These are phyloP conservation scores for Tanytarsus gracilentus DNA, from an alignment of 2,888 invertebrate genomes.

Conservation along the genomic window DNA sequence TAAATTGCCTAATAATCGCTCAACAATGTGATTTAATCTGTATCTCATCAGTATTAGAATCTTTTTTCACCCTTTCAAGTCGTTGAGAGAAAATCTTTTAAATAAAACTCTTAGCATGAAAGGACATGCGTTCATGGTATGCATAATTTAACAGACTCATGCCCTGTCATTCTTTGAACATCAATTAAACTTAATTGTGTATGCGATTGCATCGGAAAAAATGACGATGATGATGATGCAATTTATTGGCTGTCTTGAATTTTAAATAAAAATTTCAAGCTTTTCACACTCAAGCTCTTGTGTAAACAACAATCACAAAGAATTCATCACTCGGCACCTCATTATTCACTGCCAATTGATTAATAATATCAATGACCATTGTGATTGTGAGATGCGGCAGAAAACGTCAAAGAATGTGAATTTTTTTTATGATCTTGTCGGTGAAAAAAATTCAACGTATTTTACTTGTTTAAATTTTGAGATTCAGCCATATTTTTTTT, in stretches of 20 bases:
- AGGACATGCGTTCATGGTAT: constrained; percentile 29
- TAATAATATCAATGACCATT: constrained; percentile 29
- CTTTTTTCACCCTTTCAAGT: constrained; percentile 10
- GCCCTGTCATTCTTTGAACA: constrained; percentile 22
- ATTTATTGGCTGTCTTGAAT: neutral
- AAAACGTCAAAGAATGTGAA: neutral
- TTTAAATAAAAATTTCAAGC: too few relatives aligned
- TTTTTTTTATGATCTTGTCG: too few relatives aligned
- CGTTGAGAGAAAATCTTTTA: neutral
- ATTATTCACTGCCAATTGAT: constrained; percentile 28
- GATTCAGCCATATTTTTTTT: too few relatives aligned
- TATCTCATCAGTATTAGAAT: neutral
- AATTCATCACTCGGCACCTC: neutral
- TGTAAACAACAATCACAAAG: too few relatives aligned
- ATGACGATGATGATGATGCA: neutral
- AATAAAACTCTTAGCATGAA: neutral
- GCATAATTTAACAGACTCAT: constrained; percentile 23
- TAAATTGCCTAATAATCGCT: too few relatives aligned
- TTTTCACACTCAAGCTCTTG: too few relatives aligned
- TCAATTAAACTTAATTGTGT: constrained; percentile 24
- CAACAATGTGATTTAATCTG: constrained; percentile 12
- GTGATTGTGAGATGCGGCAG: constrained; percentile 1
- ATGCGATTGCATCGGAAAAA: neutral
- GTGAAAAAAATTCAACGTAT: constrained; percentile 1
- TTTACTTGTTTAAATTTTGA: neutral